phyloP scores from a whole-genome alignment of 2,888 invertebrate species.

The Pharmacophagus antenor region DNA sequence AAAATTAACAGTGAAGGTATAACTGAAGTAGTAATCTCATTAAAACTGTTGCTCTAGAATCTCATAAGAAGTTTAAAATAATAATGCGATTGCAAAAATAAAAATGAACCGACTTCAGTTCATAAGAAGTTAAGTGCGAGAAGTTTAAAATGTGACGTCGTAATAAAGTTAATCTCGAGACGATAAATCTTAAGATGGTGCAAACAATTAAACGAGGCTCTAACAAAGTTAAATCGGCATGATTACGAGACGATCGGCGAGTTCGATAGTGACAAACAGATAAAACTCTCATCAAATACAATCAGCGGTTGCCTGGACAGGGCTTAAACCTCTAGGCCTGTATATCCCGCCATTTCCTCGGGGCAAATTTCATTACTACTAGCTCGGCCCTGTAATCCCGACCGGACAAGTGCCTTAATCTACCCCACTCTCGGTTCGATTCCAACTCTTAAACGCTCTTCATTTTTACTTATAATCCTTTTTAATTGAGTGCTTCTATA shows the following conservation, averaged over 20 bases:
- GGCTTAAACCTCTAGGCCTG: slow-evolving; percentile 72
- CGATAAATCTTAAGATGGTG: slow-evolving; percentile 51
- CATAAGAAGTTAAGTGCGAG: not conserved
- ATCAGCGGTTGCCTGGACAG: slow-evolving; percentile 71
- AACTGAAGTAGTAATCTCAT: slow-evolving; percentile 15
- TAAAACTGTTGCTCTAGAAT: slow-evolving; percentile 17
- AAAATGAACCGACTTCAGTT: too few relatives aligned
- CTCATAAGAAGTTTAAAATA: slow-evolving; percentile 22
- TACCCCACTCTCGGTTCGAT: slow-evolving; percentile 67
- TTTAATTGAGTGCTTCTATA: slow-evolving; percentile 59
- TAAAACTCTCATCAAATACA: slow-evolving; percentile 79
- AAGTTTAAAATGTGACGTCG: slow-evolving; percentile 10
- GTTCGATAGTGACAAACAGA: slow-evolving; percentile 66
- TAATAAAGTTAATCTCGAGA: slow-evolving; percentile 35
- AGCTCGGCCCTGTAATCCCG: slow-evolving; percentile 71
- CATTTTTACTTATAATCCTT: slow-evolving; percentile 76
- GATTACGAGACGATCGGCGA: slow-evolving; percentile 56
- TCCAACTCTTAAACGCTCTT: slow-evolving; percentile 69
- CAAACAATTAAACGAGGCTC: slow-evolving; percentile 55
- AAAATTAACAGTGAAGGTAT: too few relatives aligned
- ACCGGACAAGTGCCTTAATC: slow-evolving; percentile 73
- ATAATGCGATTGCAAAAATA: slow-evolving; percentile 19
- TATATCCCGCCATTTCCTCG: slow-evolving; percentile 67
- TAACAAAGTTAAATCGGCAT: slow-evolving; percentile 59
- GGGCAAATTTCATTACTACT: slow-evolving; percentile 78